Conservation (phyloP, 2,797 vertebrate genomes). For the Sebastes nivosus region DNA sequence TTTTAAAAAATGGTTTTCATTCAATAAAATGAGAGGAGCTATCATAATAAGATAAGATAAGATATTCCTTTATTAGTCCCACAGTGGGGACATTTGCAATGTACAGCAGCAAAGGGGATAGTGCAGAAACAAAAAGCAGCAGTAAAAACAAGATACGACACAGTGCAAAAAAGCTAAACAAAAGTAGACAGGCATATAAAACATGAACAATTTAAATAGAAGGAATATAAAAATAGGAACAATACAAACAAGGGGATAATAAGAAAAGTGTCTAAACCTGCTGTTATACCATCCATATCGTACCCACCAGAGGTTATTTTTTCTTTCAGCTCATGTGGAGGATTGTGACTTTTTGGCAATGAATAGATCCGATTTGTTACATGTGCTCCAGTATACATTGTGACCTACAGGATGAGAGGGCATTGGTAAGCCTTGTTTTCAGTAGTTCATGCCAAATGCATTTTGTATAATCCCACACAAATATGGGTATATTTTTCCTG, state of each 20-base stretch:
- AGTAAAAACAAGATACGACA: too few relatives aligned
- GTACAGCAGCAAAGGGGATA: too few relatives aligned
- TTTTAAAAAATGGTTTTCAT: neutral
- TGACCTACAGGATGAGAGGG: conserved; percentile 9
- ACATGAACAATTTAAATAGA: too few relatives aligned
- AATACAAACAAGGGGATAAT: too few relatives aligned
- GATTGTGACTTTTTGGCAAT: neutral
- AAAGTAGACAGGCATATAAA: too few relatives aligned
- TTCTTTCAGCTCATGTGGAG: neutral
- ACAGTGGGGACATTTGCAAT: too few relatives aligned
- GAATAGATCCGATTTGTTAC: neutral
- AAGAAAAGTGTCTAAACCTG: neutral
- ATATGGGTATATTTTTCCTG: conserved; percentile 19
- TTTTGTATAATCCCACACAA: conserved; percentile 39
- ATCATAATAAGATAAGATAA: neutral
- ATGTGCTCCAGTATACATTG: neutral
- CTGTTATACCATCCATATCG: neutral
- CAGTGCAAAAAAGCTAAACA: too few relatives aligned
- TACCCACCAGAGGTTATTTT: neutral
- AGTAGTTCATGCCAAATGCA: conserved; percentile 44
- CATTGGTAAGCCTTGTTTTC: conserved; percentile 2
- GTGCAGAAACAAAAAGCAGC: too few relatives aligned
- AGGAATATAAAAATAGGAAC: too few relatives aligned
- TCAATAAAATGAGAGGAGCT: neutral
- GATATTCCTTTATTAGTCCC: too few relatives aligned